phyloP scores from a whole-genome alignment of 2,888 invertebrate species.

The Meiosimyza platycephala region DNA sequence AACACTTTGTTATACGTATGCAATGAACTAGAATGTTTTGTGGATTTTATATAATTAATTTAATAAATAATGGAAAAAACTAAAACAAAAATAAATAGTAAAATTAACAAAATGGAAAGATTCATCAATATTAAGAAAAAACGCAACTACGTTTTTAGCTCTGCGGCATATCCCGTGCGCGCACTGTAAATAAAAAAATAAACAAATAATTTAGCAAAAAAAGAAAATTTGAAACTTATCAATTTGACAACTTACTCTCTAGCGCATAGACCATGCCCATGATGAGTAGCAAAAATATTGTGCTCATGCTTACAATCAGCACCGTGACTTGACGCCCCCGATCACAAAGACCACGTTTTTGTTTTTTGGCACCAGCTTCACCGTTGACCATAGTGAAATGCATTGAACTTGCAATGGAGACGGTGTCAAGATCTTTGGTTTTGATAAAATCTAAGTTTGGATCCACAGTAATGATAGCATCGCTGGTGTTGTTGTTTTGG shows the following conservation, averaged over 20 bases:
- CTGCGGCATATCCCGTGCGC: constrained; percentile 68
- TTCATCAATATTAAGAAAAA: not conserved
- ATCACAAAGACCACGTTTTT: constrained; percentile 79
- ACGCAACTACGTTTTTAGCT: constrained; percentile 52
- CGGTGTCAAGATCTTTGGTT: constrained; percentile 74
- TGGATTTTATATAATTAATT: no score
- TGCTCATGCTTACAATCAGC: constrained; percentile 84
- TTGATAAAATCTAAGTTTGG: constrained; percentile 63
- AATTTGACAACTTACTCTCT: constrained; percentile 77
- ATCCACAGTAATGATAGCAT: constrained; percentile 62
- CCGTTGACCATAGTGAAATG: constrained; percentile 89
- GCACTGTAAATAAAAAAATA: constrained; percentile 68
- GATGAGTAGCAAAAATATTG: constrained; percentile 83
- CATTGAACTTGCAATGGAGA: constrained; percentile 85
- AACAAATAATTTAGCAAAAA: constrained; percentile 4
- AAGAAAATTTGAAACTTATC: not conserved
- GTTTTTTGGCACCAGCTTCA: constrained; percentile 73
- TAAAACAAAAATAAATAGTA: constrained; percentile 20
- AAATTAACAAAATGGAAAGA: not conserved
- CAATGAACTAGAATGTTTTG: no score
- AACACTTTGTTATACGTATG: no score
- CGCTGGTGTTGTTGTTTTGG: constrained; percentile 44
- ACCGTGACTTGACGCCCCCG: constrained; percentile 84
- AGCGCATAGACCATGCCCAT: constrained; percentile 84
- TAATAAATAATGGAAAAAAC: not conserved